phyloP scores from a whole-genome alignment of 2,888 invertebrate genomes.

The Xestia ashworthii region DNA sequence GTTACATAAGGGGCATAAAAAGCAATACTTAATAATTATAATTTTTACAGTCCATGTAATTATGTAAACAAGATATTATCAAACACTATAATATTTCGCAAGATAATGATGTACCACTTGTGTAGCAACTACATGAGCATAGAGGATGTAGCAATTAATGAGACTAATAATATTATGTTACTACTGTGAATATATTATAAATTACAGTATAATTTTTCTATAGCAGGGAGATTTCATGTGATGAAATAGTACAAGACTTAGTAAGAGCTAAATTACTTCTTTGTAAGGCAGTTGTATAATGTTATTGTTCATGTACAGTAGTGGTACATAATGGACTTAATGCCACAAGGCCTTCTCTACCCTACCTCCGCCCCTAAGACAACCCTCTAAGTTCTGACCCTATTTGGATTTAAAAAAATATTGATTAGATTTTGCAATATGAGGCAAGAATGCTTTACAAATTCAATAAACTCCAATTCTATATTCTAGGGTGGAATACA shows the following conservation, averaged over 20 bases:
- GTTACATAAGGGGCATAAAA: slow-evolving; percentile 38
- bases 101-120: background rate
- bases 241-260: background rate
- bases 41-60: background rate
- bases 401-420: background rate
- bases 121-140: background rate
- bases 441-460: background rate
- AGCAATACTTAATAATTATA: background rate
- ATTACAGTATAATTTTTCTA: background rate
- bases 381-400: too few species aligned
- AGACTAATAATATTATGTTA: background rate
- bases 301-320: background rate
- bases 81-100: background rate
- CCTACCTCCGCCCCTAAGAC: background rate
- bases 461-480: background rate
- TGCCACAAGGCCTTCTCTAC: background rate
- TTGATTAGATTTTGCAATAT: background rate
- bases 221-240: background rate
- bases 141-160: slow-evolving; percentile 13
- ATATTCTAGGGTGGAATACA: slow-evolving; percentile 96
- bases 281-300: background rate
- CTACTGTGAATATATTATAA: background rate
- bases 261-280: background rate
- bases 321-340: background rate
- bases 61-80: slow-evolving; percentile 12